Conservation (phyloP, 2,797 vertebrate species). For the Fringilla coelebs region DNA sequence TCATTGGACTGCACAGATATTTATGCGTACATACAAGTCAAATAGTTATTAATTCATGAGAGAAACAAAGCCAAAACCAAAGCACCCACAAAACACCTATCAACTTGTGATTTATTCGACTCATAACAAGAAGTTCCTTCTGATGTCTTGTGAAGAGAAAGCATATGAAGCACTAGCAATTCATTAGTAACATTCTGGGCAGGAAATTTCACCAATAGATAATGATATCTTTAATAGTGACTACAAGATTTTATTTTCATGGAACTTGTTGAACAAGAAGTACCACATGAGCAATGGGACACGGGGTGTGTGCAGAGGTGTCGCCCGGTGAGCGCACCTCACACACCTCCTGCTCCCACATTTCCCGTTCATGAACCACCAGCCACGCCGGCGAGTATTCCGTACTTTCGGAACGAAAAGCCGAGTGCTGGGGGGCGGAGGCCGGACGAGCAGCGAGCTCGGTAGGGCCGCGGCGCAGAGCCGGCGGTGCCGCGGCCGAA, state of each 20-base stretch:
- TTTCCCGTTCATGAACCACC: not conserved
- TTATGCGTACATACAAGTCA: not conserved
- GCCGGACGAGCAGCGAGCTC: not conserved
- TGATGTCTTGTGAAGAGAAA: not conserved
- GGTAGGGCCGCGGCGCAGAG: not conserved
- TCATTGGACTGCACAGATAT: not conserved
- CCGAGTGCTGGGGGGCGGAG: too few relatives aligned
- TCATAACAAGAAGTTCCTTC: not conserved
- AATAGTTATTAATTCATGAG: not conserved
- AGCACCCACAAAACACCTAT: not conserved
- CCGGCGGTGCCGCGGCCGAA: not conserved
- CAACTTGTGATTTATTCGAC: not conserved
- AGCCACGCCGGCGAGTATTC: fast-evolving
- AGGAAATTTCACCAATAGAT: not conserved
- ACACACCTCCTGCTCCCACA: not conserved
- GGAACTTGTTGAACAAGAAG: not conserved
- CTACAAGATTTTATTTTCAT: not conserved
- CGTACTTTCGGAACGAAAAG: not conserved
- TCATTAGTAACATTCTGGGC: not conserved
- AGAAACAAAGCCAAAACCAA: not conserved
- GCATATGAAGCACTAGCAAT: not conserved
- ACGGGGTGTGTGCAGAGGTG: not conserved
- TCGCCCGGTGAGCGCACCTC: fast-evolving
- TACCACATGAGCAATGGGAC: fast-evolving
- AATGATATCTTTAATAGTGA: not conserved